phyloP scores from a whole-genome alignment of 2,797 vertebrate species.

The Gephyroberyx darwinii region DNA sequence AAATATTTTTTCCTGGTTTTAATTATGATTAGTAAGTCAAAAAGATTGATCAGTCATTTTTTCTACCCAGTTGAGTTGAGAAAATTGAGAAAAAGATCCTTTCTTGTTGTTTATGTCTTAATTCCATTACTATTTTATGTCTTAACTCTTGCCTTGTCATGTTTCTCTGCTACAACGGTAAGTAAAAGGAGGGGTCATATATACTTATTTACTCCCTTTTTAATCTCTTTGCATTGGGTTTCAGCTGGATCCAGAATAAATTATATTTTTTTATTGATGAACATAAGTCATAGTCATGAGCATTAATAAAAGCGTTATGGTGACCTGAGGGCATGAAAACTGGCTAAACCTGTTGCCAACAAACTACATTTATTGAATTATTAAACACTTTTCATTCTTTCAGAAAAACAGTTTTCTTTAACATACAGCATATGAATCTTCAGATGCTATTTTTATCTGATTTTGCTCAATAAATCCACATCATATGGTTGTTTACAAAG shows the following conservation, averaged over 20 bases:
- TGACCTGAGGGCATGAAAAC: conserved; percentile 64
- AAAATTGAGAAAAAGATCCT: too few relatives aligned
- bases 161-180: conserved; percentile 1
- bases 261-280: conserved; percentile 51
- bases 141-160: conserved; percentile 7
- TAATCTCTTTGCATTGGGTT: conserved; percentile 31
- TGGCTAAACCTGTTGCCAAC: conserved; percentile 41
- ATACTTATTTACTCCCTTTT: conserved; percentile 4
- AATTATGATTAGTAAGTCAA: background rate
- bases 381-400: too few relatives aligned
- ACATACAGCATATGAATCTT: background rate
- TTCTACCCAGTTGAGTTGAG: too few relatives aligned
- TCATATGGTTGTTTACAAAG: too few relatives aligned
- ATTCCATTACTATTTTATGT: too few relatives aligned
- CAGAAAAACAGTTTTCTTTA: background rate
- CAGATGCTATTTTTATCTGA: background rate
- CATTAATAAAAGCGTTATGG: conserved; percentile 54
- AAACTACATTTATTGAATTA: conserved; percentile 2
- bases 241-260: conserved; percentile 42
- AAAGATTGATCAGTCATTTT: background rate
- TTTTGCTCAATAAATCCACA: too few relatives aligned
- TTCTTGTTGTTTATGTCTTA: too few relatives aligned
- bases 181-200: background rate
- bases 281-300: conserved; percentile 55
- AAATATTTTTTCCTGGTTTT: too few relatives aligned